Percentiles rank a stretch among this genome's conserved stretches.
These are phyloP conservation scores for Apodemus speciosus DNA, from an alignment of 2,113 vertebrate genomes.

Conservation along the genomic window DNA sequence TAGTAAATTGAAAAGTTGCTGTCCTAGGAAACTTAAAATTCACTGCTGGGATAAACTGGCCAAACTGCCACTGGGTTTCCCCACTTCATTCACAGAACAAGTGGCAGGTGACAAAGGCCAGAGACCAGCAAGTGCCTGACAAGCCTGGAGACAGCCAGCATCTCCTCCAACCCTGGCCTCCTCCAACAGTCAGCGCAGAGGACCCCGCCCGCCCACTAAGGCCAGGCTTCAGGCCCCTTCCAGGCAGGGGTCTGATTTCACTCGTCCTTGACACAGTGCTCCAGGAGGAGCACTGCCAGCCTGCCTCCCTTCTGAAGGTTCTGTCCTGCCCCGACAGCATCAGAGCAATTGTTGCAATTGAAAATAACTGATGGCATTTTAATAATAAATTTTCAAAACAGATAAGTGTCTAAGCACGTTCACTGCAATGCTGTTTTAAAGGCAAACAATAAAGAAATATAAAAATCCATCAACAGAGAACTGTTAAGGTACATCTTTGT, in stretches of 20 bases:
- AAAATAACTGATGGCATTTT: neutral
- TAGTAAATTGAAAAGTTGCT: slow-evolving; percentile 37
- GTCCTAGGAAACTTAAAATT: slow-evolving; percentile 10
- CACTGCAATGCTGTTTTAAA: slow-evolving; percentile 4
- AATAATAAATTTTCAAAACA: slow-evolving; percentile 38
- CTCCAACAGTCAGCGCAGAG: slow-evolving; percentile 5
- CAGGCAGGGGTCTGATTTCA: slow-evolving; percentile 40
- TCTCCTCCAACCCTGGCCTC: neutral
- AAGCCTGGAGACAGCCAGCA: slow-evolving; percentile 5
- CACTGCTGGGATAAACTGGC: slow-evolving; percentile 24
- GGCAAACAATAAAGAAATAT: neutral
- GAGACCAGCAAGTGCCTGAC: neutral
- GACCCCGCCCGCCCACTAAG: neutral
- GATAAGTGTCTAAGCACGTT: neutral
- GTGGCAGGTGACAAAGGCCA: slow-evolving; percentile 1
- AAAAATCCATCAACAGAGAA: neutral
- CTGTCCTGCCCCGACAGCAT: slow-evolving; percentile 71
- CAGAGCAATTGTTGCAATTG: slow-evolving; percentile 38
- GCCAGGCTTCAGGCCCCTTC: slow-evolving; percentile 5
- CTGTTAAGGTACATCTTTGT: neutral
- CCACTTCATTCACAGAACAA: slow-evolving; percentile 6
- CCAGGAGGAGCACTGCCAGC: slow-evolving; percentile 71
- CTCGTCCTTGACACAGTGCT: slow-evolving; percentile 70
- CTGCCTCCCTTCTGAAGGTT: slow-evolving; percentile 63
- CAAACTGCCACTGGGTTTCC: neutral